Percentiles rank a stretch among this genome's conserved stretches.
Evolutionary conservation across 2,113 vertebrate species (phyloP).

Genomic region (Scomber colias): DNA sequence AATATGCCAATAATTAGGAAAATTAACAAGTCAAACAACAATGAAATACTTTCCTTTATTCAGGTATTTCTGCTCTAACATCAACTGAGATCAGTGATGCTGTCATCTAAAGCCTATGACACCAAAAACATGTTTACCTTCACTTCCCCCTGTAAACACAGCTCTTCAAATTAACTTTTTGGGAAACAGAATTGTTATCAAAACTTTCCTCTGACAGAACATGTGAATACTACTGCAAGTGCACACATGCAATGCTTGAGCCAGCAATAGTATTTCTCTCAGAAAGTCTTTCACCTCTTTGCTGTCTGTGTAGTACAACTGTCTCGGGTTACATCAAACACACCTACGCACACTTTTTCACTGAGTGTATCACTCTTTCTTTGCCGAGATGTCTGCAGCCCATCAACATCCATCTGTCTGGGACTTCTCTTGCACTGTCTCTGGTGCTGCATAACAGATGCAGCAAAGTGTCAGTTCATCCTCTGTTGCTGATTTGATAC

Average conservation of each 20-base stretch:
- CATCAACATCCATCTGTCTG: constrained; percentile 70
- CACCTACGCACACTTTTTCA: constrained; percentile 39
- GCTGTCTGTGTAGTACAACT: constrained; percentile 40
- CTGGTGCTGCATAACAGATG: constrained; percentile 41
- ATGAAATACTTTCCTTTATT: constrained; percentile 7
- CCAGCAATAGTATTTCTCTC: constrained; percentile 36
- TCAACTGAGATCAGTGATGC: background rate
- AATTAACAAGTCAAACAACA: constrained; percentile 24
- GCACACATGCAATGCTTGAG: constrained; percentile 24
- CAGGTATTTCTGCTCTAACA: constrained; percentile 9
- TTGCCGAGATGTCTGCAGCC: constrained; percentile 58
- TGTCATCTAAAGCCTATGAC: background rate
- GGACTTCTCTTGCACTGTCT: constrained; percentile 44
- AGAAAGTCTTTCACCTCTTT: constrained; percentile 32
- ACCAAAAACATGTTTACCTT: constrained; percentile 18
- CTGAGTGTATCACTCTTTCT: constrained; percentile 53
- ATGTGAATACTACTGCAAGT: constrained; percentile 49
- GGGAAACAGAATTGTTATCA: constrained; percentile 41
- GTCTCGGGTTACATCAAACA: constrained; percentile 68
- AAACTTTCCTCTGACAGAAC: constrained; percentile 38
- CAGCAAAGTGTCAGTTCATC: constrained; percentile 41
- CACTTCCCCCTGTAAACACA: constrained; percentile 13
- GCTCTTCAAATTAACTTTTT: constrained; percentile 28
- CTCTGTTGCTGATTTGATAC: constrained; percentile 56
- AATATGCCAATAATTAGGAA: constrained; percentile 14